A percentile compares a stretch with the other conserved stretches of the same genome.
Conservation (phyloP, 2,888 invertebrate species). For the Nomada lathburiana region DNA sequence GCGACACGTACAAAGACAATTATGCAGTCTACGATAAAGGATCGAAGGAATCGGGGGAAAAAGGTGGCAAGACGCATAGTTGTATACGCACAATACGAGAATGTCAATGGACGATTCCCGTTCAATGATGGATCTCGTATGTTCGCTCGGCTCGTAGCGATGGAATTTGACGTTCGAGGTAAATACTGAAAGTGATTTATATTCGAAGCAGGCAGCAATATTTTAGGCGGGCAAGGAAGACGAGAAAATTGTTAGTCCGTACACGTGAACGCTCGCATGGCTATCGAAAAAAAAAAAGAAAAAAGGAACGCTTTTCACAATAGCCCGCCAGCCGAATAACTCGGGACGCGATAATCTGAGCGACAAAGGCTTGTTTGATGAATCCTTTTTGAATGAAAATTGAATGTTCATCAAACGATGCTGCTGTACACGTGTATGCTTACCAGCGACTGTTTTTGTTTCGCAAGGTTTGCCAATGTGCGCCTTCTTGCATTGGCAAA, state of each 20-base stretch:
- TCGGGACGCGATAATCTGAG: constrained; percentile 68
- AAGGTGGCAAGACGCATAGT: background rate
- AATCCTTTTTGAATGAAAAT: constrained; percentile 71
- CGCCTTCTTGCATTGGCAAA: background rate
- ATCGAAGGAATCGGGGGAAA: background rate
- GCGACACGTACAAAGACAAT: background rate
- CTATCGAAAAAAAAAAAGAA: constrained; percentile 31
- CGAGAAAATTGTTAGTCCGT: constrained; percentile 42
- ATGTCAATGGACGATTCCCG: background rate
- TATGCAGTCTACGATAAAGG: background rate
- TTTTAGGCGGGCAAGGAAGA: constrained; percentile 15
- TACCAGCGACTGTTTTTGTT: constrained; percentile 19
- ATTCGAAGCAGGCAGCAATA: constrained; percentile 4
- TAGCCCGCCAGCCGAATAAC: constrained; percentile 56
- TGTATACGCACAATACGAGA: background rate
- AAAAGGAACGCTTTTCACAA: constrained; percentile 47
- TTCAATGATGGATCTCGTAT: background rate
- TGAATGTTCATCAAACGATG: constrained; percentile 58
- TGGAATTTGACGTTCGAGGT: constrained; percentile 17
- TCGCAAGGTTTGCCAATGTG: constrained; percentile 6
- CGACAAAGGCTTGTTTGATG: constrained; percentile 70
- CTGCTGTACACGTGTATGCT: constrained; percentile 20
- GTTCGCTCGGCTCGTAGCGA: constrained; percentile 5
- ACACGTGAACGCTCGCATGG: constrained; percentile 18
- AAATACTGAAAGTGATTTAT: constrained; percentile 34